Evolutionary conservation across 2,113 vertebrate genomes (phyloP).

Genomic region (Pao palembangensis): DNA sequence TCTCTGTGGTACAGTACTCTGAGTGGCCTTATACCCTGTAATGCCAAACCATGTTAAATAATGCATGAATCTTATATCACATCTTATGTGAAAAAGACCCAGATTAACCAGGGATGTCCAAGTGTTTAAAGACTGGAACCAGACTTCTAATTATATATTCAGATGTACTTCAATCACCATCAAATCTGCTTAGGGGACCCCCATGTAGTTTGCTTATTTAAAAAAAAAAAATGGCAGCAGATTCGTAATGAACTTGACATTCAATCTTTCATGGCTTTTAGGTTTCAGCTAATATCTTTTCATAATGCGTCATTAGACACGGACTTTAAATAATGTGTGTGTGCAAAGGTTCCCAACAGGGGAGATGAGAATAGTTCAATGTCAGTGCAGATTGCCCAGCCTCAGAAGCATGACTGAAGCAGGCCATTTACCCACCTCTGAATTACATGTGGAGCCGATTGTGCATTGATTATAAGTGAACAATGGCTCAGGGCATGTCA

Average conservation of each 20-base stretch:
- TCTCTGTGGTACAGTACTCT: conserved; percentile 10
- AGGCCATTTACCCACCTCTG: conserved; percentile 29
- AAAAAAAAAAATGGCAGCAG: conserved; percentile 22
- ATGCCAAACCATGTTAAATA: conserved; percentile 41
- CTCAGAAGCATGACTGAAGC: conserved; percentile 30
- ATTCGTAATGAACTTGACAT: conserved; percentile 64
- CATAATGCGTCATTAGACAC: conserved; percentile 50
- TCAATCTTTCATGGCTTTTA: conserved; percentile 53
- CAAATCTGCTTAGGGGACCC: conserved; percentile 27
- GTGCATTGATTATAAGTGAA: conserved; percentile 50
- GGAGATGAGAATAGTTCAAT: conserved; percentile 41
- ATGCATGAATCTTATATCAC: conserved; percentile 38
- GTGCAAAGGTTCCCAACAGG: conserved; percentile 36
- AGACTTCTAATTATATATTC: conserved; percentile 12
- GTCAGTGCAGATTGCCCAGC: conserved; percentile 51
- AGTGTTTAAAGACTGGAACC: not conserved
- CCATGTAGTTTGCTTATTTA: conserved; percentile 26
- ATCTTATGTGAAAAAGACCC: not conserved
- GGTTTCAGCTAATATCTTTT: conserved; percentile 49
- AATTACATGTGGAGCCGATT: conserved; percentile 55
- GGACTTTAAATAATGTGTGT: conserved; percentile 41
- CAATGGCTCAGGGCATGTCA: conserved; percentile 32
- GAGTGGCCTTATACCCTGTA: conserved; percentile 7
- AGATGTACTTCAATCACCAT: conserved; percentile 23
- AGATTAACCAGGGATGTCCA: not conserved